Base-by-base conservation (phyloP, 2,888 invertebrate genomes). In the Beris morrisii region DNA sequence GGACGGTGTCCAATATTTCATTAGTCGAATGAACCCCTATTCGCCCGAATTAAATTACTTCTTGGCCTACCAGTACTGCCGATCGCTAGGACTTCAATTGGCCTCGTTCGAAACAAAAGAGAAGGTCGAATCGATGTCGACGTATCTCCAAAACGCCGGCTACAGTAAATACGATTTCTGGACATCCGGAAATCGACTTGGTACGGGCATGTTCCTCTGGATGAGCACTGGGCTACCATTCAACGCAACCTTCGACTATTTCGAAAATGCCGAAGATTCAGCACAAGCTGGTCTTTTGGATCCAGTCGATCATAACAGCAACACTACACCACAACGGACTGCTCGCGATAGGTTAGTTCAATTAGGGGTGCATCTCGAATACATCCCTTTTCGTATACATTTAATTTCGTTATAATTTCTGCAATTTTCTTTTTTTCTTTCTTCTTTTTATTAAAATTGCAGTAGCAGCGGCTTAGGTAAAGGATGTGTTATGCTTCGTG, bases 141-240 rank as follows among this genome's bases (percentile, higher is more conserved):
- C 89, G 71, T 93, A 92, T 78, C 83, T 93, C 67, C 88, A 86
- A 73, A 92, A 92, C 82, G 91, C 91, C 76, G 92, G 92, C 84
- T 91, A 91, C 79, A 88, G 88, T 72, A 90, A 90, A 76, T 90
- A 89, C 74, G 92, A 92, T 77, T 93, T 92, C 80, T 93, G 93
- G 93, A 92, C 92, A 74, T 92, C 92, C 67, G 93, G 93, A 69
- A 93, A 93, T 81, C 88, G 90, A 73, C 83, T 93, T 67, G 93
- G 93, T 44, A 92, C 92, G 13, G 90, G 91, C 75, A 92, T 92
- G 90, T 89, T 90, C 80, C 82, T 93, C 67, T 93, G 93, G 93
- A 92, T 93, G 92, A 92, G 92, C 78, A 91, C 92, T 44, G 93
- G 93, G 12, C 81, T 92, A 68, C 92, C 92, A 44, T 92, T 93